Evolutionary conservation across 2,797 vertebrate genomes (phyloP), one percentile per base, ranked within the genome.

Genomic region (Helicolenus hilgendorfi): DNA sequence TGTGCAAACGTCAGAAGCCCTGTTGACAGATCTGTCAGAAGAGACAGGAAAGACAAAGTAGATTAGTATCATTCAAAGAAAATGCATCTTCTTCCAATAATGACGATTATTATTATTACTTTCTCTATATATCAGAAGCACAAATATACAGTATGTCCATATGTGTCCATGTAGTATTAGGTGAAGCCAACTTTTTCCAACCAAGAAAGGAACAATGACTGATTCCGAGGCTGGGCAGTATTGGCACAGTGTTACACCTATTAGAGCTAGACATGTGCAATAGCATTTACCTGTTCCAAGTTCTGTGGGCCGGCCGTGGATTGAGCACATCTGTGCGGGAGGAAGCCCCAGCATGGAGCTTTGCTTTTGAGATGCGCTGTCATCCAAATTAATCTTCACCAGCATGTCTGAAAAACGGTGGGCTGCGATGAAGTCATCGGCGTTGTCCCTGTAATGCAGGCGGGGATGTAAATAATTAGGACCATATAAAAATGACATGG

Each of bases 1-100:
- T 97, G 96, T 67, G 97, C 78, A 88, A 95, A 96, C n/a, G 97
- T 95, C 93, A 95, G 58, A 49, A 96, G 85, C 38, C 97, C 98
- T 85, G 93, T 29, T 73, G 98, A 97, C 72, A 98, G 90, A 81
- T 98, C 98, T 99, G 94, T 85, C n/a, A 62, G 53, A 79, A 58
- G 33, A 87, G n/a, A 70, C 7, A 78, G 22, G 22, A 72, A 56
- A 55, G 76, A 67, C 7, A 27, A 45, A 9, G 11, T 13, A 4
- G 4, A 58, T 76, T 41, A 62, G 24, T 13, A 59, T n/a, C n/a
- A 58, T 29, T 20, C 7, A 41, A 75, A 60, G 11, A 67, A 70
- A 69, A 74, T 2, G 10, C n/a, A 2, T 36, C 4, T 49, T 27
- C 15, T 11, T 53, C 24, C 55, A 11, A 62, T 41, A 31, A 26